Evolutionary conservation across 2,888 invertebrate genomes (phyloP).

Genomic region (Tipula helvola): DNA sequence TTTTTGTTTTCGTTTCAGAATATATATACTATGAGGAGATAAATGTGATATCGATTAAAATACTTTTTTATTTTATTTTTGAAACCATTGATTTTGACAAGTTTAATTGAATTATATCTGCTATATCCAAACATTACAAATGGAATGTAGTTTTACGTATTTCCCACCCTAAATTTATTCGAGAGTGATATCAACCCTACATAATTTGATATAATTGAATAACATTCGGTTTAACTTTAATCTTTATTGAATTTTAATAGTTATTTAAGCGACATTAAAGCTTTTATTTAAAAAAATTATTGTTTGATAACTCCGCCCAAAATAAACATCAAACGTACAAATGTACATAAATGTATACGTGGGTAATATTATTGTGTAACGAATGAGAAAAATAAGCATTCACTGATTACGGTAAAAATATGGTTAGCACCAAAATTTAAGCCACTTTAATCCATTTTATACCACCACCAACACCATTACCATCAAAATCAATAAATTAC

Average conservation of each 20-base stretch:
- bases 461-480: neutral
- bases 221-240: neutral
- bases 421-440: neutral
- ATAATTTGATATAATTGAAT: neutral
- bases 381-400: neutral
- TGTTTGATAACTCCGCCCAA: neutral
- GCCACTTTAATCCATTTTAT: neutral
- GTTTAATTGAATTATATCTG: neutral
- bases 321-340: neutral
- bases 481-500: neutral
- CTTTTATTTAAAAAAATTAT: neutral
- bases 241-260: neutral
- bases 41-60: neutral
- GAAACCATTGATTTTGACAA: neutral
- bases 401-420: neutral
- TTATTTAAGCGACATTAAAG: neutral
- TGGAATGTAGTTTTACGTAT: neutral
- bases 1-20: neutral
- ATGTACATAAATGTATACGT: neutral
- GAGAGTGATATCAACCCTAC: neutral
- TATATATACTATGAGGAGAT: neutral
- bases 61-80: neutral
- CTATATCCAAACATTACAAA: neutral
- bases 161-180: too few species aligned
- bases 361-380: neutral